phyloP scores from a whole-genome alignment of 2,113 vertebrate genomes.

The Pseudopodoces humilis region DNA sequence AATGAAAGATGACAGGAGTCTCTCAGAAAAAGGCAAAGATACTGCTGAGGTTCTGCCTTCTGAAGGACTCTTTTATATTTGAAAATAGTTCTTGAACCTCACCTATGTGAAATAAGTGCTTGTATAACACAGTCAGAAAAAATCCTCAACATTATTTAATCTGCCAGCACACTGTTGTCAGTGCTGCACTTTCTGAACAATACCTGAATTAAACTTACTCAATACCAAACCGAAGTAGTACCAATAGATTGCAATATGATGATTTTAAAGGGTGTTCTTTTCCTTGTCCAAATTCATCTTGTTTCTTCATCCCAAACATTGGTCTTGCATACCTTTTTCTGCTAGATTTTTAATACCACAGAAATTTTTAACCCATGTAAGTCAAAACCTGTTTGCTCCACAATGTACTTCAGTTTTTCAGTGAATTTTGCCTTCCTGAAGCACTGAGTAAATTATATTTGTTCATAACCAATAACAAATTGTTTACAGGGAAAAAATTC shows the following conservation, averaged over 20 bases:
- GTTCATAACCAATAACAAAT: not conserved
- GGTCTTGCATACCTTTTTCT: not conserved
- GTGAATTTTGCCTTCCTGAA: not conserved
- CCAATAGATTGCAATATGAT: not conserved
- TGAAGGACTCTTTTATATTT: not conserved
- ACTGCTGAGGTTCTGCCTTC: not conserved
- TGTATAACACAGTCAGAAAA: not conserved
- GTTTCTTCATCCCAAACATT: not conserved
- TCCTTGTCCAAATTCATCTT: not conserved
- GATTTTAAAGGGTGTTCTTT: not conserved
- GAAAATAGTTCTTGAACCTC: not conserved
- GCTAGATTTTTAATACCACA: not conserved
- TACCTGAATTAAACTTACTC: fast-evolving
- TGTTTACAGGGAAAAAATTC: not conserved
- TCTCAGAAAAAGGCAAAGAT: not conserved
- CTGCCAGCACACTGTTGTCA: not conserved
- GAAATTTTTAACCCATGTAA: not conserved
- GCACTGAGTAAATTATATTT: not conserved
- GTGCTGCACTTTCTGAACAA: not conserved
- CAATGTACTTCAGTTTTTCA: not conserved
- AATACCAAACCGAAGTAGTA: not conserved
- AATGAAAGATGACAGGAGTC: not conserved
- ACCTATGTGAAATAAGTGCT: not conserved
- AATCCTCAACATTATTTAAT: not conserved
- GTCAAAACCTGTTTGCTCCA: not conserved